Evolutionary conservation across 2,797 vertebrate species (phyloP), one percentile per base, ranked within the genome.

Genomic region (Nasua narica): DNA sequence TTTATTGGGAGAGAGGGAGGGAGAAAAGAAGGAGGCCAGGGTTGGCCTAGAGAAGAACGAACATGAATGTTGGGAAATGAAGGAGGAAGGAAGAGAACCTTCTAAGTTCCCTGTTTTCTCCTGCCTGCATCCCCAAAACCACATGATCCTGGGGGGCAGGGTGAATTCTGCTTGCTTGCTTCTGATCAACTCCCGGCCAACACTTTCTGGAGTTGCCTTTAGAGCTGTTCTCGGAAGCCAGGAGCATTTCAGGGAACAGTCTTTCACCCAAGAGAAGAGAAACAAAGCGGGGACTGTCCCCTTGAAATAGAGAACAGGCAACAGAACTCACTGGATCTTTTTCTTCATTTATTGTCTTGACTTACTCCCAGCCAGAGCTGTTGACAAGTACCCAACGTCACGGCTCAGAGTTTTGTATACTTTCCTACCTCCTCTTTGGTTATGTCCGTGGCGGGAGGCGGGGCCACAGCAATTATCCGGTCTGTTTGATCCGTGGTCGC

Each of bases 261-360:
- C 67, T 92, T 95, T 95, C 50, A 94, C 60, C 74, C 37, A 7
- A 90, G 95, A 95, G 89, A 96, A 93, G 77, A 93, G 96, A 97
- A 96, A 97, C 97, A 98, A 97, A 95, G 95, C 94, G 92, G 96
- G 87, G 97, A 94, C 94, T 97, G 93, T 97, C 94, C 93, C 96
- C 70, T 92, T 67, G 87, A 88, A 92, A 90, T 32, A 89, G 65
- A 95, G 86, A 92, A 95, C 74, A 88, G 76, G 74, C 95, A 65
- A 27, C 46, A 81, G 86, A 90, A 69, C 91, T 95, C 84, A 79
- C 84, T 96, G 82, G 37, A 90, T 93, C 67, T 67, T 85, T 92
- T 74, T 86, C 79, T 85, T 67, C 13, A 67, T 78, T 94, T 90
- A 94, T 93, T 96, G 81, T 93, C 79, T 93, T 50, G 58, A 95